Conservation (phyloP, 2,113 vertebrate genomes). For the Spilogale gracilis region DNA sequence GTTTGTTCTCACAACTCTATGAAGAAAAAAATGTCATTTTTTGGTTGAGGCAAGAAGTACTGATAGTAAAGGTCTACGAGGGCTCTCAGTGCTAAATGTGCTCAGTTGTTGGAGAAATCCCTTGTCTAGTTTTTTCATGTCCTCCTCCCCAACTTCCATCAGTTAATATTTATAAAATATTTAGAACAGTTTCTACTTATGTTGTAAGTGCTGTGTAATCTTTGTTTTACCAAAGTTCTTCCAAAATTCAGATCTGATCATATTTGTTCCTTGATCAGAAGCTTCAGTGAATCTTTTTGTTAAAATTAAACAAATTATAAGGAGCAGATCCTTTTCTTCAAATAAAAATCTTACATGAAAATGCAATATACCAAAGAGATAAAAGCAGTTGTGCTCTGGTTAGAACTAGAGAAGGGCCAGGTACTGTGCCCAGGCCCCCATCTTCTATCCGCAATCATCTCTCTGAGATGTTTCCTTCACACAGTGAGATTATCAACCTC, state of each 20-base stretch:
- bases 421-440: neutral
- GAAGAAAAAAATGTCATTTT: neutral
- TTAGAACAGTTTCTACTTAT: neutral
- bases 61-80: neutral
- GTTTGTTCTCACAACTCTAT: neutral
- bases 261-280: constrained; percentile 57
- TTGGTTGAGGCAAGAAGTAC: neutral
- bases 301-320: constrained; percentile 8
- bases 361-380: neutral
- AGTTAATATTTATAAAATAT: constrained; percentile 54
- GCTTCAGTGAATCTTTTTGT: constrained; percentile 31
- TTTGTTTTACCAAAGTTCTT: constrained; percentile 48
- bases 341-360: neutral
- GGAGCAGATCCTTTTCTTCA: neutral
- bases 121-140: constrained; percentile 30
- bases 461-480: neutral
- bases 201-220: neutral
- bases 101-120: neutral
- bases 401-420: neutral
- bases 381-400: neutral
- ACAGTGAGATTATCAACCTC: neutral
- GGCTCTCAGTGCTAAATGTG: neutral
- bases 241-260: constrained; percentile 39
- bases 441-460: neutral
- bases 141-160: neutral